Base-by-base conservation (phyloP, 2,888 invertebrate genomes). In the Plusia festucae region DNA sequence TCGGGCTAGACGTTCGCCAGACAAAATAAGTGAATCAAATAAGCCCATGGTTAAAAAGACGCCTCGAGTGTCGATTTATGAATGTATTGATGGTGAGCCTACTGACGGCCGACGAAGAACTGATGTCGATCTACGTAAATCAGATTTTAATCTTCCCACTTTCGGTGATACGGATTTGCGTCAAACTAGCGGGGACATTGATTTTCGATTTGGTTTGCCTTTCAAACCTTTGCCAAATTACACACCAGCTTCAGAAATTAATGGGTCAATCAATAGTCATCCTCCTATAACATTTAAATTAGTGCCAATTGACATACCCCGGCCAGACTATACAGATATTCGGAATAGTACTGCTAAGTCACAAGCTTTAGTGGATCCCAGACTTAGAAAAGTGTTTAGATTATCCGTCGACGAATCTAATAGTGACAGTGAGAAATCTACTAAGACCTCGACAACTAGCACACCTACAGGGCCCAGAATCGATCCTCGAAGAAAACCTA, bases 171-270 rank as follows among this genome's bases (percentile, higher is more conserved):
- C 96, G 0, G 97, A 97, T 88, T 93, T 97, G 61, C 93, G 97
- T 54, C 93, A 96, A 79, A 88, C 90, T 66, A 93, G 94, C 79
- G 95, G 96, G 13, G 98, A 98, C 84, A 96, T 97, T 40, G 98
- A 98, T 91, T 95, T 98, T 73, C 96, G 98, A 24, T 91, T 97
- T 78, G 96, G 96, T 27, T 89, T 97, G 65, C 97, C 98, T 0
- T 98, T 98, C 84, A 97, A 98, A 88, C 96, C 97, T 9, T 96
- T 97, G 55, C 96, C 97, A n/a, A 96, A 97, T 79, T 98, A 98
- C 87, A 96, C 97, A 15, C 98, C 98, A 0, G 98, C 98, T 27
- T 97, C 97, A 0, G 98, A 98, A 94, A 98, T 98, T 70, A 97
- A 98, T 85, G 98, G 97, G 9, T 97, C 97, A 44, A 96, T 97